Conservation (phyloP, 2,888 invertebrate genomes). For the Andrena praecox region DNA sequence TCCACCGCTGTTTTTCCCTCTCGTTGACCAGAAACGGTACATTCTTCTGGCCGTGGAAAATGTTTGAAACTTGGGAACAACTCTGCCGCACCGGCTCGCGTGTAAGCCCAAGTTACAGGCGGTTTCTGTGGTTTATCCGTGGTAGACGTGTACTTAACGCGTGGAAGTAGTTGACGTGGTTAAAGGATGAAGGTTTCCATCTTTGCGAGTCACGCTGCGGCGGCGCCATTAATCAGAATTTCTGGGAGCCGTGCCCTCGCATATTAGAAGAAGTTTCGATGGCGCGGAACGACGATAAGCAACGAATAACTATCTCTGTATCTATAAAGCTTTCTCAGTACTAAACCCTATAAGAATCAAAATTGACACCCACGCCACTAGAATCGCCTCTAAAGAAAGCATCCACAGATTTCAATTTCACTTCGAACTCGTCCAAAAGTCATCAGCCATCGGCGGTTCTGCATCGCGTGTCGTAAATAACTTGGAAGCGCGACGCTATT, state of each 20-base stretch:
- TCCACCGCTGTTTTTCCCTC: not conserved
- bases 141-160: slow-evolving; percentile 4
- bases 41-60: not conserved
- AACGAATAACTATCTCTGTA: too few relatives aligned
- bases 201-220: slow-evolving; percentile 4
- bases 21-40: slow-evolving; percentile 4
- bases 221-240: not conserved
- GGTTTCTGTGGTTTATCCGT: slow-evolving; percentile 11
- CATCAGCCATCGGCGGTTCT: not conserved
- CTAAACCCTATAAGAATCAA: too few relatives aligned
- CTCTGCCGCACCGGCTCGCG: not conserved
- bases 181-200: slow-evolving; percentile 9
- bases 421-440: not conserved
- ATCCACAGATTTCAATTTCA: not conserved
- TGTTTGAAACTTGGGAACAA: slow-evolving; percentile 12
- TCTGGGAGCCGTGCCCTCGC: not conserved
- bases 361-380: too few relatives aligned
- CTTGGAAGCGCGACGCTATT: not conserved
- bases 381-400: not conserved
- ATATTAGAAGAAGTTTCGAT: not conserved
- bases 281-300: not conserved
- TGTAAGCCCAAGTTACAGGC: slow-evolving; percentile 6
- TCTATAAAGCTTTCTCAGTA: too few relatives aligned
- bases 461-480: slow-evolving; percentile 16
- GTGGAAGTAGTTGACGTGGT: not conserved